These are phyloP conservation scores for Drosophila fungiperda DNA, from an alignment of 2,888 invertebrate genomes.

Conservation along the genomic window DNA sequence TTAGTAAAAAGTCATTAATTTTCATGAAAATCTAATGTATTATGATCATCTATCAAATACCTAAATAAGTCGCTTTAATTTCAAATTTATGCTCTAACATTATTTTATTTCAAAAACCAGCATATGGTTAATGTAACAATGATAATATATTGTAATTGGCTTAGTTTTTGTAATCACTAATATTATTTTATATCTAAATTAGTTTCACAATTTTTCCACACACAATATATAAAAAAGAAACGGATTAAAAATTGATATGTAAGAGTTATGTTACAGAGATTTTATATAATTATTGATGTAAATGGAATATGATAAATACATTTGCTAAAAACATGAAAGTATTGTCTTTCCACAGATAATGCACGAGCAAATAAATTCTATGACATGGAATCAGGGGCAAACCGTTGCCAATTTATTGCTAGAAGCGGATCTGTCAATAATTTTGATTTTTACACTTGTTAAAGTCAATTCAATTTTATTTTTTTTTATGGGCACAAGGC, in stretches of 20 bases:
- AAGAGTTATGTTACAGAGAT: background rate
- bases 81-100: background rate
- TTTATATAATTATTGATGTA: background rate
- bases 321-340: background rate
- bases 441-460: slow-evolving; percentile 71
- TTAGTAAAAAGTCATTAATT: background rate
- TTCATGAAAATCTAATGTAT: background rate
- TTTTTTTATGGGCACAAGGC: slow-evolving; percentile 58
- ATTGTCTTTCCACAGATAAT: background rate
- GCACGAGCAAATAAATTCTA: background rate
- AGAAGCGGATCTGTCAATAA: slow-evolving; percentile 67
- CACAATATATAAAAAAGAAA: background rate
- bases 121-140: background rate
- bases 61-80: background rate
- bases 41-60: background rate
- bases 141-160: background rate
- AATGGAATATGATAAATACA: background rate
- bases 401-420: slow-evolving; percentile 23
- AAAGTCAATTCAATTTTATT: slow-evolving; percentile 59
- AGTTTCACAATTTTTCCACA: background rate
- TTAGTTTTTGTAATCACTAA: background rate
- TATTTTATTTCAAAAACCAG: background rate
- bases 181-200: background rate
- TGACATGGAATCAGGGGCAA: slow-evolving; percentile 2
- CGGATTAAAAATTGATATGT: background rate